Base-by-base conservation (phyloP, 2,888 invertebrate genomes). In the Pilophorus perplexus region DNA sequence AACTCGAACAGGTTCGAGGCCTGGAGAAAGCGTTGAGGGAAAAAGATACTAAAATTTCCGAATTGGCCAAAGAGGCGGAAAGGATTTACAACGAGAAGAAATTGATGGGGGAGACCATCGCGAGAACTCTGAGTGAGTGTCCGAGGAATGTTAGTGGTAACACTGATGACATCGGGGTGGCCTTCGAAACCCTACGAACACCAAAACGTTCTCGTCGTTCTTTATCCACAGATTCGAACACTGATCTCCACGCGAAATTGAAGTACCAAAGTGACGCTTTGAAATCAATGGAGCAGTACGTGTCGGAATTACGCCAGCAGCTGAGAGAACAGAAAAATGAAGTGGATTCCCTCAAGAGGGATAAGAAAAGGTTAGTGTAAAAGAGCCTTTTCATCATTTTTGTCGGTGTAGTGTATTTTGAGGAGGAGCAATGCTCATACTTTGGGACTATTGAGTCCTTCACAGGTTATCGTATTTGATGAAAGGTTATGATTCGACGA, bases 101-200 rank as follows among this genome's bases (percentile, higher is more conserved):
- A 22, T 12, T 52, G 23, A 54, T 64, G 50, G 64, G 52, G n/a
- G 64, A 64, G 14, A 64, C 27, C n/a, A 22, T 64, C 52, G 40
- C 52, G 2, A 64, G 44, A 52, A 50, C 22, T 2, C 14, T 64
- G 5, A 4, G 64, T 64, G 22, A 64, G 52, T 38, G 20, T n/a
- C n/a, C n/a, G n/a, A n/a, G n/a, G n/a, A n/a, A n/a, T n/a, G n/a
- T n/a, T n/a, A n/a, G n/a, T n/a, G n/a, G n/a, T n/a, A n/a, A n/a
- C n/a, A n/a, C n/a, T n/a, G n/a, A n/a, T n/a, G n/a, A n/a, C n/a
- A n/a, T n/a, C n/a, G n/a, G n/a, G n/a, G n/a, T n/a, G n/a, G n/a
- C n/a, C n/a, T n/a, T n/a, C n/a, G n/a, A n/a, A n/a, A n/a, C n/a
- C n/a, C n/a, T n/a, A n/a, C n/a, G n/a, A n/a, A n/a, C n/a, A n/a